Evolutionary conservation across 2,113 vertebrate genomes (phyloP).

Genomic region (Neolamprologus tretocephalus): DNA sequence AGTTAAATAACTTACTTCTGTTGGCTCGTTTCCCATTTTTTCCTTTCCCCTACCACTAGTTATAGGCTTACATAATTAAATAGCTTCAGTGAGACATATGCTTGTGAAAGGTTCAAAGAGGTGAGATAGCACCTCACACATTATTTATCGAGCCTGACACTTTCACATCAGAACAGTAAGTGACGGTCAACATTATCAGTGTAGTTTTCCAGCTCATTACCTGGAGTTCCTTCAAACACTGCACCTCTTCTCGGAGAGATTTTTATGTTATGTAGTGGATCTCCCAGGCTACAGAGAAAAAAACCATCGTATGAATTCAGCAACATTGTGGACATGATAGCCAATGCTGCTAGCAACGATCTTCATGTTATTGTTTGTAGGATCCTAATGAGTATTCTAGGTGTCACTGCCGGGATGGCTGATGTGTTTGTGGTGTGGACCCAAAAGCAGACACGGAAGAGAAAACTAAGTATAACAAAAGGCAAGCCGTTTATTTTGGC

Average conservation of each 20-base stretch:
- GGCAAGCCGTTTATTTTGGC: background rate
- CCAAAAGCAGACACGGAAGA: background rate
- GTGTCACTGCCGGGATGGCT: background rate
- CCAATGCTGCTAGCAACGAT: background rate
- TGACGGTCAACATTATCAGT: slow-evolving; percentile 18
- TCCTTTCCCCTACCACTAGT: background rate
- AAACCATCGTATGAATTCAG: background rate
- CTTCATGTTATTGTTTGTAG: background rate
- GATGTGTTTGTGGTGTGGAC: background rate
- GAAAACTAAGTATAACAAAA: background rate
- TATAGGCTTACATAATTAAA: slow-evolving; percentile 16
- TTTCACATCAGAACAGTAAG: background rate
- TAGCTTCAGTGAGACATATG: background rate
- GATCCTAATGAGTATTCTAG: slow-evolving; percentile 12
- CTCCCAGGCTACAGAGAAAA: background rate
- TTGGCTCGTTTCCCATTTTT: background rate
- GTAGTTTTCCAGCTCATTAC: slow-evolving; percentile 41
- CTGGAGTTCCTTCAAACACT: background rate
- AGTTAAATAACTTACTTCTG: background rate
- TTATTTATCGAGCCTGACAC: slow-evolving; percentile 20
- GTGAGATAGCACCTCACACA: background rate
- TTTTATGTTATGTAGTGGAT: background rate
- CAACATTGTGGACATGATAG: slow-evolving; percentile 9
- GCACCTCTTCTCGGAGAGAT: background rate
- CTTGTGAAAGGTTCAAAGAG: background rate